Percentiles rank a stretch among this genome's conserved stretches.
phyloP scores from a whole-genome alignment of 2,888 invertebrate species.

The Nomada fabriciana region DNA sequence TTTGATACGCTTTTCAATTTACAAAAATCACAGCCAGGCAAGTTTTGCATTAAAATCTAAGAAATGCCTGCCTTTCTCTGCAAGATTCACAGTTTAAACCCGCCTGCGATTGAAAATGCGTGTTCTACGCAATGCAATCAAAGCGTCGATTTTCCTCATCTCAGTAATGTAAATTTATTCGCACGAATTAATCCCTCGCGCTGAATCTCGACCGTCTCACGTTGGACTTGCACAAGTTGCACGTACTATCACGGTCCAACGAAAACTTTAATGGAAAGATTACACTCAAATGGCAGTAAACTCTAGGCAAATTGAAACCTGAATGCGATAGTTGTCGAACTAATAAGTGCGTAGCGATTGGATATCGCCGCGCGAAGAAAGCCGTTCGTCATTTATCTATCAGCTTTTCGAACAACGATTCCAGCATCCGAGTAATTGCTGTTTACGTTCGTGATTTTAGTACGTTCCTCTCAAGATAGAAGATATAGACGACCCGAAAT shows the following conservation, averaged over 20 bases:
- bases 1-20: not conserved
- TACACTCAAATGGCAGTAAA: slow-evolving; percentile 67
- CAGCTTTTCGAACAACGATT: slow-evolving; percentile 50
- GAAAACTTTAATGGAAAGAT: slow-evolving; percentile 77
- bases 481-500: not conserved
- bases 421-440: slow-evolving; percentile 55
- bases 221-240: slow-evolving; percentile 13
- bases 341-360: slow-evolving; percentile 70
- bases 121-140: slow-evolving; percentile 12
- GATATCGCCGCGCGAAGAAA: slow-evolving; percentile 61
- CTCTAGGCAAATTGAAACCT: slow-evolving; percentile 75
- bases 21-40: not conserved
- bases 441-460: slow-evolving; percentile 62
- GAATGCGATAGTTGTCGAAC: slow-evolving; percentile 73
- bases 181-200: slow-evolving; percentile 52
- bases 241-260: slow-evolving; percentile 52
- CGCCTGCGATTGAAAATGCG: slow-evolving; percentile 38
- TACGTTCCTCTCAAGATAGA: not conserved
- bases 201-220: slow-evolving; percentile 12
- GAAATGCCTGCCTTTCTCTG: not conserved
- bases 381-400: slow-evolving; percentile 62
- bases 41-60: not conserved
- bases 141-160: slow-evolving; percentile 44
- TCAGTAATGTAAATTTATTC: slow-evolving; percentile 65
- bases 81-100: slow-evolving; percentile 45